These are phyloP conservation scores for Tachuris rubrigastra DNA, from an alignment of 2,113 vertebrate species.

Conservation along the genomic window DNA sequence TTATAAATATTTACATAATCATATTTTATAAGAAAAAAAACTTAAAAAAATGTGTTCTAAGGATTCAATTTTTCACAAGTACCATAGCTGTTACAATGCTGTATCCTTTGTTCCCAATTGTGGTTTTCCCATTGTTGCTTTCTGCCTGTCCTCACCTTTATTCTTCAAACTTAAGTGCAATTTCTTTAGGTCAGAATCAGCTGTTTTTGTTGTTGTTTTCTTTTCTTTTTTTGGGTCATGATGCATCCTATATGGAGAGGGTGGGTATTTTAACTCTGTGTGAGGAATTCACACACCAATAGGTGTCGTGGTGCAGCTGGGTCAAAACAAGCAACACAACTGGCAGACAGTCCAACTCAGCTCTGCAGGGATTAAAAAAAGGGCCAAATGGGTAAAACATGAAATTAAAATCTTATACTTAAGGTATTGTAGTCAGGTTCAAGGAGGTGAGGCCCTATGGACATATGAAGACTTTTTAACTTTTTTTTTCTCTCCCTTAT, in stretches of 20 bases:
- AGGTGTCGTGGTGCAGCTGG: not conserved
- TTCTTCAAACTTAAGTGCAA: rapidly evolving
- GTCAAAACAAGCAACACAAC: not conserved
- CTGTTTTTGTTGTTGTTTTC: too few relatives aligned
- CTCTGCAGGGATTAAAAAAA: too few relatives aligned
- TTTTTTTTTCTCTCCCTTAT: not conserved
- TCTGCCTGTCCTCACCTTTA: rapidly evolving
- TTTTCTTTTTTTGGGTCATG: not conserved
- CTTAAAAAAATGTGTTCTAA: not conserved
- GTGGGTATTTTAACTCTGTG: not conserved
- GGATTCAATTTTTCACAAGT: not conserved
- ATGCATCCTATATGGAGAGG: not conserved
- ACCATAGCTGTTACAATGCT: not conserved
- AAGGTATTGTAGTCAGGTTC: not conserved
- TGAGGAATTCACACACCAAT: not conserved
- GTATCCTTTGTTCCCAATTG: not conserved
- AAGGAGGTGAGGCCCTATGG: not conserved
- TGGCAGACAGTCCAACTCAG: not conserved
- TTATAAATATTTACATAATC: not conserved
- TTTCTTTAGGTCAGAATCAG: not conserved
- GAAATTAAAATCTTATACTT: not conserved
- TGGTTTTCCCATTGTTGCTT: not conserved
- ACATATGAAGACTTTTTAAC: not conserved
- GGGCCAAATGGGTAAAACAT: not conserved
- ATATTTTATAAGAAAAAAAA: not conserved